Conservation (phyloP, 2,797 vertebrate genomes). For the Clarias fuscus region DNA sequence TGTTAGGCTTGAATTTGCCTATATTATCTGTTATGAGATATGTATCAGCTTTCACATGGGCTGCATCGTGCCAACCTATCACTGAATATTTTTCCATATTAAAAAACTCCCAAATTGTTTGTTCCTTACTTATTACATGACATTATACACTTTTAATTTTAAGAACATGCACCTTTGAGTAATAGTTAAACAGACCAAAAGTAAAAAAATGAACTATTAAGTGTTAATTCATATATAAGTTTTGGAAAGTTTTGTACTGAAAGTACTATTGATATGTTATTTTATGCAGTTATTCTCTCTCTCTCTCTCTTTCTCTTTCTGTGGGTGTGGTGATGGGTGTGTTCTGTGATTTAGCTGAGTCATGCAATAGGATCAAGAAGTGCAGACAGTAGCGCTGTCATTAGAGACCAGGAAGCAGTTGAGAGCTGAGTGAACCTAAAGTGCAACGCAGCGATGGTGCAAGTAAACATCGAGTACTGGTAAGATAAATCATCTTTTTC, state of each 20-base stretch:
- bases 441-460: slow-evolving; percentile 59
- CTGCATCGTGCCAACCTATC: no score
- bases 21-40: neutral
- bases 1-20: no score
- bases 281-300: neutral
- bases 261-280: neutral
- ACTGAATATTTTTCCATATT: no score
- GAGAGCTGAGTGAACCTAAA: neutral
- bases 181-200: no score
- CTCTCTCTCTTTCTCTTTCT: no score
- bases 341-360: neutral
- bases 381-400: no score
- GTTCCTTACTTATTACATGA: no score
- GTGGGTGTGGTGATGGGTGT: neutral
- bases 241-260: neutral
- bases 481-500: slow-evolving; percentile 35
- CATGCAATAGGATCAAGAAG: neutral
- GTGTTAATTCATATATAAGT: neutral
- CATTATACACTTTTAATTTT: no score
- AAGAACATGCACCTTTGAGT: no score
- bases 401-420: neutral
- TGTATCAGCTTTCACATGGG: neutral
- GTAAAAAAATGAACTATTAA: neutral
- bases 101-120: no score
- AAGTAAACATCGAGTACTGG: slow-evolving; percentile 74